Conservation (phyloP, 92 coral and sea anemone genomes). For the Palythoa grandiflora region DNA sequence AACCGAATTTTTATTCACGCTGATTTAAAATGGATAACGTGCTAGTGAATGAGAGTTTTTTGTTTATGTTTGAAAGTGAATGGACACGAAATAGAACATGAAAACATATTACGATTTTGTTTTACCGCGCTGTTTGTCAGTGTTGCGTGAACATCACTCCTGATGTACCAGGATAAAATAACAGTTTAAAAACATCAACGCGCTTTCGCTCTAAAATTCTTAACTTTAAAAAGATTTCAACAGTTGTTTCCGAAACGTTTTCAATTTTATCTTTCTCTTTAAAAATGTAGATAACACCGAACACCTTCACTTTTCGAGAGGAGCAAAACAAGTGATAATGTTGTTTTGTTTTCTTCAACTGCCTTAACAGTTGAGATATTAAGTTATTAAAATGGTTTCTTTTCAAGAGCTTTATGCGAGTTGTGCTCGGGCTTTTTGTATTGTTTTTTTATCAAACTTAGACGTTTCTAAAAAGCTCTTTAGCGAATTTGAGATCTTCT, state of each 20-base stretch:
- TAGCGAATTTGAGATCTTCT: not conserved
- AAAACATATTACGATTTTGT: constrained; percentile 31
- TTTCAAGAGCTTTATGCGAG: not conserved
- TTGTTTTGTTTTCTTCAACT: constrained; percentile 21
- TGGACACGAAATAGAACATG: constrained; percentile 33
- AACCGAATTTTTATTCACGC: not conserved
- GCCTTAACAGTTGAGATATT: not conserved
- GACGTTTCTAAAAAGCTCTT: not conserved
- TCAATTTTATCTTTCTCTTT: not conserved
- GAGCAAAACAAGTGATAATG: not conserved
- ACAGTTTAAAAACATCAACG: not conserved
- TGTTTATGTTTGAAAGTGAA: constrained; percentile 41
- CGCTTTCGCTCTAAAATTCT: constrained; percentile 3
- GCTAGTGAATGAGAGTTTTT: constrained; percentile 12
- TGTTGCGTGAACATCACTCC: constrained; percentile 29
- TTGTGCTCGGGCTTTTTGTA: not conserved
- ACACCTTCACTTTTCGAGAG: not conserved
- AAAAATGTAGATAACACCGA: not conserved
- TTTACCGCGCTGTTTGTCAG: constrained; percentile 13
- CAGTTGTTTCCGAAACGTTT: not conserved
- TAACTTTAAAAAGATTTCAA: not conserved
- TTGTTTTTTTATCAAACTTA: not conserved
- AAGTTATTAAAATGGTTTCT: not conserved
- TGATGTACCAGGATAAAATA: not conserved
- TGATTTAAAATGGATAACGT: constrained; percentile 23